A percentile compares a stretch with the other conserved stretches of the same genome.
These are phyloP conservation scores for Melanotaenia pygmaea DNA, from an alignment of 2,797 vertebrate species.

Conservation along the genomic window DNA sequence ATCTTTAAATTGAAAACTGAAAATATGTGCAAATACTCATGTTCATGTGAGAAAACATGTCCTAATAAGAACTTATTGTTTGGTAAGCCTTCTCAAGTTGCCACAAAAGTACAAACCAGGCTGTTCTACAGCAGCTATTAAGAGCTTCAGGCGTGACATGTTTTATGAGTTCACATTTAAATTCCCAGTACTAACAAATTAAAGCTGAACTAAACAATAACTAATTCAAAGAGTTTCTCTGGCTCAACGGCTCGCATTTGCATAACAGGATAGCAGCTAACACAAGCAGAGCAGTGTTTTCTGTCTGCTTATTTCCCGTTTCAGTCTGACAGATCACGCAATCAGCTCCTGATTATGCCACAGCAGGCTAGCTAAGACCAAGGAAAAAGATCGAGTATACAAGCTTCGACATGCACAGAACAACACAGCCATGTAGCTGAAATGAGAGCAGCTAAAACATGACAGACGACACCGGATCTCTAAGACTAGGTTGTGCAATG, in stretches of 20 bases:
- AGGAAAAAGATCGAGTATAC: not conserved
- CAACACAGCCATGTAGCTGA: no score
- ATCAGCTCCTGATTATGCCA: not conserved
- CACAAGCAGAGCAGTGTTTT: not conserved
- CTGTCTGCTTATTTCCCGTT: slow-evolving; percentile 10
- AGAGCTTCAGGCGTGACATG: not conserved
- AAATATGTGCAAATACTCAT: not conserved
- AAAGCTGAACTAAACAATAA: no score
- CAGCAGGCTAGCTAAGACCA: not conserved
- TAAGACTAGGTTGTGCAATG: no score
- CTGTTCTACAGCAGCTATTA: not conserved
- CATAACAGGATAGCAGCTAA: not conserved
- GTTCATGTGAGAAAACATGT: not conserved
- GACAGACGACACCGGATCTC: no score
- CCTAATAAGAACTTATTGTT: not conserved
- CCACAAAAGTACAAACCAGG: not conserved
- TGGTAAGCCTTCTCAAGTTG: not conserved
- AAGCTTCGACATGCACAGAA: not conserved
- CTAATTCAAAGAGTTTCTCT: not conserved
- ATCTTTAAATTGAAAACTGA: not conserved
- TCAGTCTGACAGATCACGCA: not conserved
- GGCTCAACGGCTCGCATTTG: slow-evolving; percentile 1
- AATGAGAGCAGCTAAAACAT: no score
- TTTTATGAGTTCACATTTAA: no score
- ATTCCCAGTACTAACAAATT: no score